Conservation (phyloP, 1,140 invertebrate genomes). For the Mesaphorura yosii region DNA sequence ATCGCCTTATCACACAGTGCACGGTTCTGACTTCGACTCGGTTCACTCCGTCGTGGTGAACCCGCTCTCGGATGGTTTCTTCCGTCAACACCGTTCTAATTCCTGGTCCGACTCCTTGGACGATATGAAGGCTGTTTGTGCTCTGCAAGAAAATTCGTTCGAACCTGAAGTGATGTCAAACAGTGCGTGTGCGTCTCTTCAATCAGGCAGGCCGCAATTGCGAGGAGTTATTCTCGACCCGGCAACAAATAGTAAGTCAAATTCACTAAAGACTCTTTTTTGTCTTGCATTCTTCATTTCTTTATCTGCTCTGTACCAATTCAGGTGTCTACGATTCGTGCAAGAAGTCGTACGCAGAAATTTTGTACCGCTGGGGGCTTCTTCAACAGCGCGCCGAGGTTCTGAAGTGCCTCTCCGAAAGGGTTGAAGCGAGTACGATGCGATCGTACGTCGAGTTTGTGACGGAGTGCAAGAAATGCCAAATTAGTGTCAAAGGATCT, state of each 20-base stretch:
- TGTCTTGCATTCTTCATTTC: background rate
- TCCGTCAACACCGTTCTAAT: slow-evolving; percentile 58
- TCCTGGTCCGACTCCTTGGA: slow-evolving; percentile 79
- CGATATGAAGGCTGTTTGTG: slow-evolving; percentile 41
- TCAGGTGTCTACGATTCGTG: slow-evolving; percentile 69
- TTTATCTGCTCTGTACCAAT: slow-evolving; percentile 19
- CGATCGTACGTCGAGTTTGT: slow-evolving; percentile 56
- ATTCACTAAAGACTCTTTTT: background rate
- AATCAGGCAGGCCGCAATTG: no score
- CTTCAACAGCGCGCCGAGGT: slow-evolving; percentile 69
- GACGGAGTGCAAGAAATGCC: slow-evolving; percentile 59
- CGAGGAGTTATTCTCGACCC: slow-evolving; percentile 18
- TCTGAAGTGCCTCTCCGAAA: slow-evolving; percentile 55
- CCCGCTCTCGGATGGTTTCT: slow-evolving; percentile 24
- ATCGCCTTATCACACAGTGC: slow-evolving; percentile 83
- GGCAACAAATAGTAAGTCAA: slow-evolving; percentile 18
- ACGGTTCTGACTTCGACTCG: slow-evolving; percentile 68
- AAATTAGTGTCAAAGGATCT: slow-evolving; percentile 40
- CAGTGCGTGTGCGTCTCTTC: background rate
- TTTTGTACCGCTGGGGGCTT: slow-evolving; percentile 70
- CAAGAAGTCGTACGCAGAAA: slow-evolving; percentile 76
- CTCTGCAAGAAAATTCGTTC: slow-evolving; percentile 6
- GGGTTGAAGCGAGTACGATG: slow-evolving; percentile 42
- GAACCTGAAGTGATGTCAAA: background rate
- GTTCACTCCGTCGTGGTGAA: slow-evolving; percentile 41